A percentile compares a stretch with the other conserved stretches of the same genome.
Evolutionary conservation across 2,888 invertebrate genomes (phyloP).

Genomic region (Hydrotaea diabolus): DNA sequence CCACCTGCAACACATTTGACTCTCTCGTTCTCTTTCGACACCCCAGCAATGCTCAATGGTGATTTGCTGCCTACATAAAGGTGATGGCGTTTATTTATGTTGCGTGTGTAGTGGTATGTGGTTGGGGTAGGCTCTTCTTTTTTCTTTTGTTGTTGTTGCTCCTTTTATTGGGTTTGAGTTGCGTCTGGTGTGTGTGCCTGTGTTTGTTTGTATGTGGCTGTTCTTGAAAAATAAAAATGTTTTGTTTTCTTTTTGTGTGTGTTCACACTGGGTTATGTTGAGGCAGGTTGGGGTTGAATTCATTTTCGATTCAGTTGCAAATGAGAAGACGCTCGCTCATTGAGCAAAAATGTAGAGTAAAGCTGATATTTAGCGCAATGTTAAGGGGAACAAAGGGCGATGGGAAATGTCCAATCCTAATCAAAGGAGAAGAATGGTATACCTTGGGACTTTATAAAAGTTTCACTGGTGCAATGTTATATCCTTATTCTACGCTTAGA

Average conservation of each 20-base stretch:
- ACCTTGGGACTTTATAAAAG: too few species aligned
- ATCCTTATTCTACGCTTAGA: too few species aligned
- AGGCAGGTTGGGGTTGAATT: slow-evolving; percentile 60
- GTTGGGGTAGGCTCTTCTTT: slow-evolving; percentile 56
- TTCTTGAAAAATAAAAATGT: slow-evolving; percentile 25
- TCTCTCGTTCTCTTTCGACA: not conserved
- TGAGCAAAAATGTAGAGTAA: not conserved
- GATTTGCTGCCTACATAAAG: not conserved
- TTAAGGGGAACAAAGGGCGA: too few species aligned
- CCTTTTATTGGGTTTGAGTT: not conserved
- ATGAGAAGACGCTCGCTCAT: not conserved
- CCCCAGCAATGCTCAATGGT: not conserved
- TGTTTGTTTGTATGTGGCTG: slow-evolving; percentile 1
- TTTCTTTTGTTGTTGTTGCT: not conserved
- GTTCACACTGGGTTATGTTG: slow-evolving; percentile 40
- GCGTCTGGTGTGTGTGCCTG: slow-evolving; percentile 18
- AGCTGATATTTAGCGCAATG: not conserved
- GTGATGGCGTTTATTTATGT: not conserved
- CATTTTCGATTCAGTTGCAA: not conserved
- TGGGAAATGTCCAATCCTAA: too few species aligned
- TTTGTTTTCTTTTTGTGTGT: slow-evolving; percentile 30
- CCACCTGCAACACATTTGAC: not conserved
- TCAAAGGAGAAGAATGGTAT: too few species aligned
- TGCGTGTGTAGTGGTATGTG: slow-evolving; percentile 9
- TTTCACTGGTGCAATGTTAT: too few species aligned